These are phyloP conservation scores for Zelleria hepariella DNA, from an alignment of 2,888 invertebrate species.

Conservation along the genomic window DNA sequence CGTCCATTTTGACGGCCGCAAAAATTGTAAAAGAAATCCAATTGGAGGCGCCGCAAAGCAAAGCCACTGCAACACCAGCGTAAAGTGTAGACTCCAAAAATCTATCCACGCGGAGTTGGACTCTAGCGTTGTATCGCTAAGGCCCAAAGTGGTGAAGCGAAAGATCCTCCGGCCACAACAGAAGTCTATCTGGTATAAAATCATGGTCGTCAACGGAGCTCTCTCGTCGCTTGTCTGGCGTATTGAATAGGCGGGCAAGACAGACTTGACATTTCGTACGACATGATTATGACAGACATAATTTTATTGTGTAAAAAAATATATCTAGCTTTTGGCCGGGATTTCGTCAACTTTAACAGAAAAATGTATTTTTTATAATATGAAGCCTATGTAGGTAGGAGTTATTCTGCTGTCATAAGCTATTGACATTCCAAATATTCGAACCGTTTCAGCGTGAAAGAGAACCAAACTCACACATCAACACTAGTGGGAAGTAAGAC, in stretches of 20 bases:
- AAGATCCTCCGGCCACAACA: neutral
- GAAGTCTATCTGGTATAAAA: neutral
- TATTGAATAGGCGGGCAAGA: neutral
- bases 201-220: neutral
- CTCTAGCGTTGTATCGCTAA: neutral
- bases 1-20: neutral
- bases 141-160: neutral
- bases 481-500: too few relatives aligned
- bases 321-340: too few relatives aligned
- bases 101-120: neutral
- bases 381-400: too few relatives aligned
- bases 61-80: neutral
- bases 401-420: too few relatives aligned
- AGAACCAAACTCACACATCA: too few relatives aligned
- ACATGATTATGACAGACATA: too few relatives aligned
- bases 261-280: neutral
- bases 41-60: neutral
- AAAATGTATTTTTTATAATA: too few relatives aligned
- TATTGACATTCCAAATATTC: too few relatives aligned
- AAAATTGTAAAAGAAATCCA: neutral
- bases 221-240: neutral
- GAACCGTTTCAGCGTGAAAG: too few relatives aligned
- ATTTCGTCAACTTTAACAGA: too few relatives aligned
- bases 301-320: too few relatives aligned
- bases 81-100: neutral